Conservation (phyloP, 2,888 invertebrate species). For the Amphimallon solstitiale region DNA sequence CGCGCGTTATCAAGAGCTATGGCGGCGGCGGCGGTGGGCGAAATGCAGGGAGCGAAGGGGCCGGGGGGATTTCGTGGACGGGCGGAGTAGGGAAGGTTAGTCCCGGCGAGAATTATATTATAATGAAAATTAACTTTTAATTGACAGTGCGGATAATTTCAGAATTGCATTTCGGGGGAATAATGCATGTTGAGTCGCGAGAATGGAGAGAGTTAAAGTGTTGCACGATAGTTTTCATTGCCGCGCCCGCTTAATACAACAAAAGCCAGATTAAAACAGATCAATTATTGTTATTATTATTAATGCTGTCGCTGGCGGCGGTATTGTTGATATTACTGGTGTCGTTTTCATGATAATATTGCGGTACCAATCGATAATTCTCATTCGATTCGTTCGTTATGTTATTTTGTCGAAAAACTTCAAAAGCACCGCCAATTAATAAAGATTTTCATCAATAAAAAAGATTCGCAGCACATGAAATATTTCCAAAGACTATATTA, state of each 20-base stretch:
- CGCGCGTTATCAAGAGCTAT: conserved; percentile 53
- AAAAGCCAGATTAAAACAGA: conserved; percentile 55
- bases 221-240: conserved; percentile 44
- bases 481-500: too few relatives aligned
- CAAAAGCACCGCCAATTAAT: too few relatives aligned
- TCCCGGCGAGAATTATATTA: conserved; percentile 55
- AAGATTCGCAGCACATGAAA: too few relatives aligned
- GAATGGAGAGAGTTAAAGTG: conserved; percentile 44
- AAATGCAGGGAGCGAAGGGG: conserved; percentile 41
- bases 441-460: too few relatives aligned
- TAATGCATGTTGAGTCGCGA: conserved; percentile 45
- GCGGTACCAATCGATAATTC: conserved; percentile 2
- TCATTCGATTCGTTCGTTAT: background rate
- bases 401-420: too few relatives aligned
- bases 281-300: conserved; percentile 54
- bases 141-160: conserved; percentile 54
- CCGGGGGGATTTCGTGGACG: background rate
- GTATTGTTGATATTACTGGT: conserved; percentile 17
- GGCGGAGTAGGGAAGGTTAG: conserved; percentile 33
- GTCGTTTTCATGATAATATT: conserved; percentile 28
- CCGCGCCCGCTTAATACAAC: conserved; percentile 46
- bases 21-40: conserved; percentile 43
- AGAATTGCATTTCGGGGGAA: conserved; percentile 48
- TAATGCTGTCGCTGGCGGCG: conserved; percentile 13
- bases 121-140: conserved; percentile 60